Evolutionary conservation across 2,113 vertebrate genomes (phyloP).

Genomic region (Erythrolamprus reginae): DNA sequence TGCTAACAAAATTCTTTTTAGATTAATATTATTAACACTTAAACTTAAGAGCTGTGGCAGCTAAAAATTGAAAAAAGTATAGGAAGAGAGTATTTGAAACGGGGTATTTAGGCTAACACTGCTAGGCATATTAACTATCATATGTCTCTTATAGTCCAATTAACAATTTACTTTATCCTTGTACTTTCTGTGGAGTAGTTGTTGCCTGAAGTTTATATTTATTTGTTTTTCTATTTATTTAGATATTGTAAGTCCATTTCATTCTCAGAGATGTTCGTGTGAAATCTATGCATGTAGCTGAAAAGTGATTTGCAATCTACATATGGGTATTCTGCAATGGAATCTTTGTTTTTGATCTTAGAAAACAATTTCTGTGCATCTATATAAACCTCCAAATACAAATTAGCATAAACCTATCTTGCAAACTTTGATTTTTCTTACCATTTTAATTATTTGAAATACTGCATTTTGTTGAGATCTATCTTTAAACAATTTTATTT

Average conservation of each 20-base stretch:
- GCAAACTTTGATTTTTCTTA: neutral
- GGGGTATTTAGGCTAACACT: neutral
- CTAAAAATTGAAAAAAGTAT: neutral
- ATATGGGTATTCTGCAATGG: neutral
- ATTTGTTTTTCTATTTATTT: neutral
- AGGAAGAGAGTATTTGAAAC: neutral
- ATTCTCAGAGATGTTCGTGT: neutral
- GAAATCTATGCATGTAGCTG: neutral
- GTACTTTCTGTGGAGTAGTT: neutral
- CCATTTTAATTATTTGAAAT: slow-evolving; percentile 19
- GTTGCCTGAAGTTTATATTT: neutral
- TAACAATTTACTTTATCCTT: neutral
- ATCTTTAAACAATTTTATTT: slow-evolving; percentile 27
- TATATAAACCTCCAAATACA: neutral
- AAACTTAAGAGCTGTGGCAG: neutral
- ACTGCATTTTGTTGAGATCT: slow-evolving; percentile 44
- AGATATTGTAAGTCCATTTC: neutral
- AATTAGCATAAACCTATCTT: neutral
- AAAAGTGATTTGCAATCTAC: neutral
- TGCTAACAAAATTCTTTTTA: slow-evolving; percentile 37
- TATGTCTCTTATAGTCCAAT: neutral
- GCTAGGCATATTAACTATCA: neutral
- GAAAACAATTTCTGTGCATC: neutral
- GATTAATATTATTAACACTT: slow-evolving; percentile 27
- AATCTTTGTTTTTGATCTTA: neutral